Evolutionary conservation across 2,797 vertebrate species (phyloP), one percentile per base, ranked within the genome.

Genomic region (Lerista edwardsae): DNA sequence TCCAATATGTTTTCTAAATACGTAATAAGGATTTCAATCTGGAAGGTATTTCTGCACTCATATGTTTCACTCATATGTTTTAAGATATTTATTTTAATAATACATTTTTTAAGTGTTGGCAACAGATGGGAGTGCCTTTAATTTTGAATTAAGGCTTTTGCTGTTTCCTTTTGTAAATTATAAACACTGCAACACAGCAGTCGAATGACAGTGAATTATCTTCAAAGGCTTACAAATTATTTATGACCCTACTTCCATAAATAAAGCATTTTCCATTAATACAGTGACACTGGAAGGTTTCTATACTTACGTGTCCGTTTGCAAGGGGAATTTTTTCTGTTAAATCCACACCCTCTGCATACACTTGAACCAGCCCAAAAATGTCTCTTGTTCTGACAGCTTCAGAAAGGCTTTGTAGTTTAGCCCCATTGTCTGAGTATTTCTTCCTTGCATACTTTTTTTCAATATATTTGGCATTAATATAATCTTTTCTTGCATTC

Each of bases 401-500:
- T 27, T 99, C 98, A 59, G 98, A 98, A 76, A 99, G 95, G 71
- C 97, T 97, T 79, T 98, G 98, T 39, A 99, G 97, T 89, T 97
- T 98, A 2, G 97, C 96, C 0, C 93, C 59, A 0, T 89, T 92
- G 17, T 99, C 98, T 0, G 92, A 82, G 57, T 97, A 97, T 86
- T 97, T 98, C 86, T 96, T 98, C 88, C 97, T 94, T 29, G 98
- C 97, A 1, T 98, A 99, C 64, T 96, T 97, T 88, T 97, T 98
- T 93, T 99, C 98, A 3, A 98, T 98, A 95, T 99, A 99, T 93
- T 99, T 99, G 92, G 98, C 98, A 4, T 96, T 97, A 93, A 99
- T 99, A 94, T 99, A 99, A 96, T 99, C 98, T 96, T 99, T 99
- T 93, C 98, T 97, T 81, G 98, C 98, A 90, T 97, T 98, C 98